phyloP scores from a whole-genome alignment of 2,888 invertebrate species.

The Trisateles emortualis region DNA sequence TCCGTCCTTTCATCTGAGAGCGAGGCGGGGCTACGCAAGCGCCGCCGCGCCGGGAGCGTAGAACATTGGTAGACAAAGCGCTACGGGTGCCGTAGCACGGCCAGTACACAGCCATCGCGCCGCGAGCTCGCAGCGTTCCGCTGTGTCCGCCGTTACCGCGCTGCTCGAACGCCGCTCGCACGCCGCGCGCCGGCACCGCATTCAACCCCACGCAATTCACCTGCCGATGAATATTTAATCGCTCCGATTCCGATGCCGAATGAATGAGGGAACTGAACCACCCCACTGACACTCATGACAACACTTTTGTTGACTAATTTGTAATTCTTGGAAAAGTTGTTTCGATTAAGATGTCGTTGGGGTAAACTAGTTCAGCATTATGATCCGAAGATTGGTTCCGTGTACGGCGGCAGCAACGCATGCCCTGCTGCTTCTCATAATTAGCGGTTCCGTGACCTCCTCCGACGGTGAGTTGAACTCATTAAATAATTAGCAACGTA shows the following conservation, averaged over 20 bases:
- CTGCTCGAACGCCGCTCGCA: constrained; percentile 49
- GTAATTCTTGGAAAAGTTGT: constrained; percentile 69
- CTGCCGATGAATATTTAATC: constrained; percentile 80
- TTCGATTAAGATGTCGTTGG: constrained; percentile 70
- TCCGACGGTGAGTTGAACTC: constrained; percentile 75
- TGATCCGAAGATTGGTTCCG: constrained; percentile 69
- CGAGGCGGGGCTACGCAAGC: constrained; percentile 85
- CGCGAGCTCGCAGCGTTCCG: constrained; percentile 51
- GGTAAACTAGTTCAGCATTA: constrained; percentile 73
- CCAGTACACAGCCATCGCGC: constrained; percentile 61
- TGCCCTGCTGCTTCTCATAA: constrained; percentile 66
- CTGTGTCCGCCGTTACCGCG: constrained; percentile 34
- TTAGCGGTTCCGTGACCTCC: constrained; percentile 67
- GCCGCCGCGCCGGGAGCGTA: constrained; percentile 77
- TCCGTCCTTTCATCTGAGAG: constrained; percentile 82
- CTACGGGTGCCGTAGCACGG: constrained; percentile 70
- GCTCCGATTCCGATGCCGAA: constrained; percentile 71
- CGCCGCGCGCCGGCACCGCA: constrained; percentile 58
- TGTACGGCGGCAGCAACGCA: constrained; percentile 60
- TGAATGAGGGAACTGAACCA: constrained; percentile 74
- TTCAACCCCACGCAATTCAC: constrained; percentile 68
- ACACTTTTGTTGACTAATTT: constrained; percentile 67
- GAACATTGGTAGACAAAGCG: constrained; percentile 61
- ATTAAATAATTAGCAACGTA: constrained; percentile 45
- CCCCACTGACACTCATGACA: constrained; percentile 68